phyloP scores from a whole-genome alignment of 2,888 invertebrate species.

The Dilophus febrilis region DNA sequence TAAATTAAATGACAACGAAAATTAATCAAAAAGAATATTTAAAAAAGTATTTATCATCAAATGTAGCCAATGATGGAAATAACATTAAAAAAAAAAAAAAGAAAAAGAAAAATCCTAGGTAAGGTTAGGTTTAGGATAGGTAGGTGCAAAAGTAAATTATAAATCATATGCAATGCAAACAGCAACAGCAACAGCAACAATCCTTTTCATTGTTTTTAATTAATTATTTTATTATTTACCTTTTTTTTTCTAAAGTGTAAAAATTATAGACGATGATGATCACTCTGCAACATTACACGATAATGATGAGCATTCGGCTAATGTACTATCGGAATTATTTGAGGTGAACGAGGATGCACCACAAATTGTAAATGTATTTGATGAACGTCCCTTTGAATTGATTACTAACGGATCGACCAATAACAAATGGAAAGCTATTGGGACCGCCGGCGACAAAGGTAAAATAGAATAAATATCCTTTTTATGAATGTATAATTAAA shows the following conservation, averaged over 20 bases:
- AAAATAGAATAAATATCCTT: too few species aligned
- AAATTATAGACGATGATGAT: constrained; percentile 75
- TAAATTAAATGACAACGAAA: constrained; percentile 16
- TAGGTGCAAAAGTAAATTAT: too few species aligned
- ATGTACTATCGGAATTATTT: constrained; percentile 48
- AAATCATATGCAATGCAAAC: too few species aligned
- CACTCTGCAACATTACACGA: constrained; percentile 41
- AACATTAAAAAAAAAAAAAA: constrained; percentile 41
- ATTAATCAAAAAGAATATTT: constrained; percentile 62
- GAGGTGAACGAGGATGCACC: constrained; percentile 76
- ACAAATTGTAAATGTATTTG: constrained; percentile 72
- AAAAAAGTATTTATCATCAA: constrained; percentile 53
- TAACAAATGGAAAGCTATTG: constrained; percentile 20
- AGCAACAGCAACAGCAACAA: too few species aligned
- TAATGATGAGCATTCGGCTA: constrained; percentile 42
- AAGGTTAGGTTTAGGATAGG: too few species aligned
- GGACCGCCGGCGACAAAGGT: constrained; percentile 5
- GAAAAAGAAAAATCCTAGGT: neutral
- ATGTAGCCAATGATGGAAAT: constrained; percentile 42
- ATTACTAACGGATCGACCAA: constrained; percentile 13
- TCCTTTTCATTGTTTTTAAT: neutral
- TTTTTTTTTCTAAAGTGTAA: constrained; percentile 36
- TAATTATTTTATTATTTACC: neutral
- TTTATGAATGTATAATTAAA: too few species aligned
- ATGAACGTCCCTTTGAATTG: constrained; percentile 58